Evolutionary conservation across 2,888 invertebrate species (phyloP).

Genomic region (Griposia aprilina): DNA sequence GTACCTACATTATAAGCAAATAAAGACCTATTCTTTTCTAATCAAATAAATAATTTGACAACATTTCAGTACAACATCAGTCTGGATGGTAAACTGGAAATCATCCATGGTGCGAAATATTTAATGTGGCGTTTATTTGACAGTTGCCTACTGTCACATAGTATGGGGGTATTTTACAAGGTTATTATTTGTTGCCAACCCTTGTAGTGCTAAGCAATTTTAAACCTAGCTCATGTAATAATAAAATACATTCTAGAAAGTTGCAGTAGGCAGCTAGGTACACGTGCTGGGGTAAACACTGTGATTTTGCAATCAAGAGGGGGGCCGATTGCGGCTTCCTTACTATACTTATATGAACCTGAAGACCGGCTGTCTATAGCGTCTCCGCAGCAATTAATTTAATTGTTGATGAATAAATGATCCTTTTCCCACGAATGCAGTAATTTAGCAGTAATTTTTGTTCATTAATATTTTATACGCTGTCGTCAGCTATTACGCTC

Average conservation of each 20-base stretch:
- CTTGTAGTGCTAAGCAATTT: conserved; percentile 3
- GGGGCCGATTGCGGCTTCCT: background rate
- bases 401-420: conserved; percentile 4
- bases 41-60: background rate
- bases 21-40: too few species aligned
- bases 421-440: background rate
- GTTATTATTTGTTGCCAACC: background rate
- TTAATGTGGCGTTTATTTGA: conserved; percentile 1
- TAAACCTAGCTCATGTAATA: background rate
- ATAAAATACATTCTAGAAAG: conserved; percentile 2
- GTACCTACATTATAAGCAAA: too few species aligned
- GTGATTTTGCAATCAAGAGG: conserved; percentile 12
- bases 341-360: background rate
- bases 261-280: background rate
- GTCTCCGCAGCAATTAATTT: background rate
- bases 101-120: background rate
- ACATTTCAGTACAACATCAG: background rate
- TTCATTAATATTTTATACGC: background rate
- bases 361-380: background rate
- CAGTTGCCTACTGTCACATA: conserved; percentile 9
- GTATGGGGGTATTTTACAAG: background rate
- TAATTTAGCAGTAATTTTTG: background rate
- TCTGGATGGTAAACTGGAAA: background rate
- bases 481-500: background rate
- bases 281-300: background rate